Base-by-base conservation (phyloP, 2,113 vertebrate genomes). In the Benitochromis conjunctus region DNA sequence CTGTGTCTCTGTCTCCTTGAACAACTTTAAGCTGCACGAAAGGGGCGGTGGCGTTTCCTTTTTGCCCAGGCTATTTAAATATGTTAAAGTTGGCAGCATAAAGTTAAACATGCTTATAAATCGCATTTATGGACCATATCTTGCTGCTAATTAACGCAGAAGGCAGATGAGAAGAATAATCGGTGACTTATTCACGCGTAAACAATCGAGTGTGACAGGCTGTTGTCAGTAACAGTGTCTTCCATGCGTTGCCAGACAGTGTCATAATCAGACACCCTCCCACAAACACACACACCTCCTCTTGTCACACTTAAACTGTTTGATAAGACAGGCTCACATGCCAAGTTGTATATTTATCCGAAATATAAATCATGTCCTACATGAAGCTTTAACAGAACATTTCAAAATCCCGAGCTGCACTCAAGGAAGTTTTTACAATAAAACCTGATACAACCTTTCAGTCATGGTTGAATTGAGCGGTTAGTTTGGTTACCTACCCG, bases 241-340 rank as follows among this genome's bases (percentile, higher is more conserved):
- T 24, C 3, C 46, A 43, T 19, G 51, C 69, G 66, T 46, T 76
- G 71, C 46, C 46, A 76, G 46, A 53, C 46, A 31, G 1, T 34
- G 71, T 34, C 11, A n/a, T 51, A 71, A 81, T 1, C 56, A 64
- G 19, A 21, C 57, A 2, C 43, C 64, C 58, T 82, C 48, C 46
- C 41, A 53, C 86, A 54, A 85, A 87, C 91, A 92, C 60, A 66
- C 92, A 66, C 92, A 82, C 92, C 88, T 53, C 89, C 89, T 58
- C 7, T 31, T 13, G 9, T 71, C 7, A 1, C 24, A 18, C 53
- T 85, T n/a, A 6, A 71, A 9, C 21, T 77, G 41, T 48, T 84
- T 74, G 31, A 54, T 60, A 18, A 79, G 10, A 77, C 1, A 53
- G 5, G 16, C 18, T 36, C 48, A 54, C 13, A 14, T 13, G 21